Percentiles rank a stretch among this genome's conserved stretches.
Evolutionary conservation across 2,797 vertebrate genomes (phyloP).

Genomic region (Hypotaenidia okinawae): DNA sequence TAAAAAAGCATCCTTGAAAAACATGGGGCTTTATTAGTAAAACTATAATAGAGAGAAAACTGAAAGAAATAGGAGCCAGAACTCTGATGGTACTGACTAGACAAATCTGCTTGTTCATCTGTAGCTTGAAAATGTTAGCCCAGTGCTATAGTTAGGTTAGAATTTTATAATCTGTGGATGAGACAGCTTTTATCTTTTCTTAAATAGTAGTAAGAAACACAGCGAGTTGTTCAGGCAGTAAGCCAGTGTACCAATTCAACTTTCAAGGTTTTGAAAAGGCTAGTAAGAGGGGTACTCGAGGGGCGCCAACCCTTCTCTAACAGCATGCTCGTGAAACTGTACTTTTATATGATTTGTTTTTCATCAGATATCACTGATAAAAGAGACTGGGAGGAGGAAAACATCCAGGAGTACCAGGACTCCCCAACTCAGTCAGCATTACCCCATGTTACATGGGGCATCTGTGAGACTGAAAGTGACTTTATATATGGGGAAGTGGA

Average conservation of each 20-base stretch:
- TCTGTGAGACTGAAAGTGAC: constrained; percentile 91
- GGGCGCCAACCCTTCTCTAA: not conserved
- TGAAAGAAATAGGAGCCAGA: not conserved
- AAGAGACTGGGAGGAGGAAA: constrained; percentile 83
- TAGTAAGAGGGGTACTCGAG: not conserved
- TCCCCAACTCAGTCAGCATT: constrained; percentile 80
- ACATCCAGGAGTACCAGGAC: constrained; percentile 78
- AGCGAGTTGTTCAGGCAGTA: not conserved
- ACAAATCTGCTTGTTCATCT: not conserved
- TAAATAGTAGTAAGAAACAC: not conserved
- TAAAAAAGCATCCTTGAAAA: not conserved
- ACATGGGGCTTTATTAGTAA: not conserved
- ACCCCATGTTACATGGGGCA: constrained; percentile 82
- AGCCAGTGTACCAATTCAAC: not conserved
- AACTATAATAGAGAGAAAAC: not conserved
- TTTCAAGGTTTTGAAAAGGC: not conserved
- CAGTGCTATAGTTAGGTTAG: not conserved
- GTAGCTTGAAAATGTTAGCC: not conserved
- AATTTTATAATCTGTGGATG: not conserved
- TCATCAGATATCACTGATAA: constrained; percentile 82
- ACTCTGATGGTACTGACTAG: not conserved
- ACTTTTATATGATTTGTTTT: constrained; percentile 23
- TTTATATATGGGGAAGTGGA: constrained; percentile 96
- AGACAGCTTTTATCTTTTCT: not conserved
- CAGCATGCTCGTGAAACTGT: not conserved